phyloP scores from a whole-genome alignment of 2,888 invertebrate species.

The Agonopterix arenella region DNA sequence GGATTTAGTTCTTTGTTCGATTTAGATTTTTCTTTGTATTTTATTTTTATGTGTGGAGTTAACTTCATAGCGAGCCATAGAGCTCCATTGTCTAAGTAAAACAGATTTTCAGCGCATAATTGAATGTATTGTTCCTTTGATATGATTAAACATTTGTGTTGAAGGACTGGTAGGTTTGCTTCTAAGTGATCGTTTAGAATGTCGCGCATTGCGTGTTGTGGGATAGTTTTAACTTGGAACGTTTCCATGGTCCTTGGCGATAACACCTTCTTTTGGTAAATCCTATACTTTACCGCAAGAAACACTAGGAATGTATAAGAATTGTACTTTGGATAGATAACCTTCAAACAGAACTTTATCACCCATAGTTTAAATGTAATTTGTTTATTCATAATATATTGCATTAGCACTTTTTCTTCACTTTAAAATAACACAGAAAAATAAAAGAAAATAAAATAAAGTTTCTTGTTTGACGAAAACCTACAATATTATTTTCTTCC shows the following conservation, averaged over 20 bases:
- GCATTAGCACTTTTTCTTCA: background rate
- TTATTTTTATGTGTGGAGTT: conserved; percentile 36
- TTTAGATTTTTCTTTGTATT: conserved; percentile 26
- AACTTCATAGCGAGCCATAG: conserved; percentile 60
- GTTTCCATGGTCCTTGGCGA: conserved; percentile 35
- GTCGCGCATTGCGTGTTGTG: conserved; percentile 31
- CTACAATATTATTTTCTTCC: too few species aligned
- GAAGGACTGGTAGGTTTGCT: conserved; percentile 38
- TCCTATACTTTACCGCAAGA: conserved; percentile 60
- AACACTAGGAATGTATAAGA: conserved; percentile 55
- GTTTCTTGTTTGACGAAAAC: too few species aligned
- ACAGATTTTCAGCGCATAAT: conserved; percentile 60
- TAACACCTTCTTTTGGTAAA: conserved; percentile 29
- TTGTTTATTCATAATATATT: conserved; percentile 53
- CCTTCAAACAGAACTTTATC: conserved; percentile 62
- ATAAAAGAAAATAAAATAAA: too few species aligned
- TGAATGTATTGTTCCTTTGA: conserved; percentile 57
- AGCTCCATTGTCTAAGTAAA: conserved; percentile 61
- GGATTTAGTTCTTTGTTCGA: conserved; percentile 20
- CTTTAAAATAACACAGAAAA: background rate
- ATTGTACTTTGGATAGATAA: conserved; percentile 69
- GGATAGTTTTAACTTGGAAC: conserved; percentile 42
- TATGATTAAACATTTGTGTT: conserved; percentile 56
- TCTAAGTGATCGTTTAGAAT: conserved; percentile 40
- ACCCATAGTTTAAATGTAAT: conserved; percentile 54